Base-by-base conservation (phyloP, 2,888 invertebrate species). In the Poecilobothrus nobilitatus region DNA sequence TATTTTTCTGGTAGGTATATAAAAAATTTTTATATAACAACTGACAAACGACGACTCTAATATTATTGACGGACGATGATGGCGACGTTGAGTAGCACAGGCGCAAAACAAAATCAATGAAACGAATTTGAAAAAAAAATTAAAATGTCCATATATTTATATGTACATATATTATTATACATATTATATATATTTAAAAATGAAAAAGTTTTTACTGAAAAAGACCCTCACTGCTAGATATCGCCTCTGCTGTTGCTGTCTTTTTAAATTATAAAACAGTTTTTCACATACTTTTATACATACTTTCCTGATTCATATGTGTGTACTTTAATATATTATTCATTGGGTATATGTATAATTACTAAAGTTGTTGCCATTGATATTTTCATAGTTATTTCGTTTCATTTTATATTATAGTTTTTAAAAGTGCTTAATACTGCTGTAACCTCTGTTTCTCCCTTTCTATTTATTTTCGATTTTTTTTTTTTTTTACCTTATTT, bases 191-290 rank as follows among this genome's bases (percentile, higher is more conserved):
- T 12, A 41, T 41, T 3, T 5, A 41, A 53, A 18, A 53, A 53
- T 18, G 18, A 53, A 53, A 53, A 18, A 53, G 15, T 12, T 12
- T n/a, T 18, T 6, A 53, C 4, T n/a, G 15, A 53, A 53, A 53
- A 3, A 53, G 53, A 53, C 53, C 53, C 53, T 53, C 53, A n/a
- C 53, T 53, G 53, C n/a, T 53, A 53, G 53, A 53, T 53, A 53
- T 53, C 53, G n/a, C 15, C 15, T 41, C 15, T 41, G 41, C 9
- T 53, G 9, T 15, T 53, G 53, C 18, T 53, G 53, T n/a, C 53
- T 53, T 53, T 53, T 15, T 41, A 41, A 9, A 41, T 41, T 41
- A 27, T 27, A 27, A 37, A 37, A 37, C 12, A 37, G 8, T 37
- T 37, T 37, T 37, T 37, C 7, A 12, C 12, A 37, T 7, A 8